These are phyloP conservation scores for Oxyruncus cristatus DNA, from an alignment of 2,113 vertebrate genomes.

Conservation along the genomic window DNA sequence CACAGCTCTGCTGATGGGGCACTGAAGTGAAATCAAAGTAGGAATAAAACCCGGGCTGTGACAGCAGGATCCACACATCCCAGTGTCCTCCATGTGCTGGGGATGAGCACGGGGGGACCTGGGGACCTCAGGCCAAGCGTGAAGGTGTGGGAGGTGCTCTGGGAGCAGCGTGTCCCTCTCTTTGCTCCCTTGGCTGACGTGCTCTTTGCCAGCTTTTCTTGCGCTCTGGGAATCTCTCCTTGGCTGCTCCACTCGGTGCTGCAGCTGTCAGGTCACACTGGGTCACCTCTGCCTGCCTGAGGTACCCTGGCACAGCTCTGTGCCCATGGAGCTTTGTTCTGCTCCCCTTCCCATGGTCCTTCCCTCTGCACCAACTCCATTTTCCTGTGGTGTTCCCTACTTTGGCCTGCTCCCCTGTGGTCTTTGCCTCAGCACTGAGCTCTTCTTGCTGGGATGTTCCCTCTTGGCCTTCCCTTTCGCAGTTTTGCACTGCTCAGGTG, in stretches of 20 bases:
- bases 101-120: not conserved
- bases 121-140: not conserved
- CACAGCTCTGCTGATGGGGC: not conserved
- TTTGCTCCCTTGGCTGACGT: not conserved
- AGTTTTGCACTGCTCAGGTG: not conserved
- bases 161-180: not conserved
- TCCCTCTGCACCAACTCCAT: not conserved
- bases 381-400: not conserved
- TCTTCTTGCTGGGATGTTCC: not conserved
- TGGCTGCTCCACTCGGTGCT: not conserved
- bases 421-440: not conserved
- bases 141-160: not conserved
- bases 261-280: accelerated
- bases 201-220: not conserved
- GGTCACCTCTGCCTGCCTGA: not conserved
- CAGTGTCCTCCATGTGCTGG: not conserved
- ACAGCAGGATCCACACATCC: not conserved
- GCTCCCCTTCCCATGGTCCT: not conserved
- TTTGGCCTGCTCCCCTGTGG: not conserved
- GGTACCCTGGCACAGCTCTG: not conserved
- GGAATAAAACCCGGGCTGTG: not conserved
- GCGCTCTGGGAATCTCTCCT: not conserved
- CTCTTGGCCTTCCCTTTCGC: not conserved
- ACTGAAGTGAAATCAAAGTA: not conserved
- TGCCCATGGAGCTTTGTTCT: not conserved